Evolutionary conservation across 2,888 invertebrate genomes (phyloP), one percentile per base, ranked within the genome.

Genomic region (Drosophila lutescens): DNA sequence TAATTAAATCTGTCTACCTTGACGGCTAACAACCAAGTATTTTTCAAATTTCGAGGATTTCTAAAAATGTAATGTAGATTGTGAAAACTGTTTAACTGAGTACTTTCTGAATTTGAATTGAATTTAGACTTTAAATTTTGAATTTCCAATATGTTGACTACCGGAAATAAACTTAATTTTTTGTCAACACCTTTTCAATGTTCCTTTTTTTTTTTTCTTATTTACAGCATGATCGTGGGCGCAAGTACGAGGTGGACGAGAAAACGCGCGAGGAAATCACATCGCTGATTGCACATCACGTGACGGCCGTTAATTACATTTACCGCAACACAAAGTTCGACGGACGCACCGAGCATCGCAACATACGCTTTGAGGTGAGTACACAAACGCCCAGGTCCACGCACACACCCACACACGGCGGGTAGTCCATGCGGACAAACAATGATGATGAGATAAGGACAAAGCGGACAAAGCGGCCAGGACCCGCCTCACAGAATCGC

Each of bases 181-280:
- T 20, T 10, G 43, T 43, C 41, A 65, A 26, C 13, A 41, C 41
- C 5, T 10, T 50, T 26, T 30, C n/a, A 20, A 6, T 10, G 43
- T 17, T 2, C 15, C 20, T 38, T 4, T 15, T 38, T 17, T 38
- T 17, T 9, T 12, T 7, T 75, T 23, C 44, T 44, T 51, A 40
- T 12, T 70, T 79, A 54, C 92, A 97, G 96, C 96, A 96, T 89
- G 96, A 97, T 92, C 94, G 94, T 4, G 93, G 93, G 66, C 95
- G 95, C 88, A 95, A 94, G 90, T 92, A 91, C 67, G 95, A 95
- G 90, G 94, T 95, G 41, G 95, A 95, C 88, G 96, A 96, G 92
- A 98, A 98, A 93, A 98, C 98, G 2, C 94, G 97, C 71, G 99
- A 99, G 92, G 99, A 99, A 93, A 99, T 99, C 89, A 94, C 98